A percentile compares a stretch with the other conserved stretches of the same genome.
These are phyloP conservation scores for Poeciliopsis prolifica DNA, from an alignment of 2,113 vertebrate species.

Conservation along the genomic window DNA sequence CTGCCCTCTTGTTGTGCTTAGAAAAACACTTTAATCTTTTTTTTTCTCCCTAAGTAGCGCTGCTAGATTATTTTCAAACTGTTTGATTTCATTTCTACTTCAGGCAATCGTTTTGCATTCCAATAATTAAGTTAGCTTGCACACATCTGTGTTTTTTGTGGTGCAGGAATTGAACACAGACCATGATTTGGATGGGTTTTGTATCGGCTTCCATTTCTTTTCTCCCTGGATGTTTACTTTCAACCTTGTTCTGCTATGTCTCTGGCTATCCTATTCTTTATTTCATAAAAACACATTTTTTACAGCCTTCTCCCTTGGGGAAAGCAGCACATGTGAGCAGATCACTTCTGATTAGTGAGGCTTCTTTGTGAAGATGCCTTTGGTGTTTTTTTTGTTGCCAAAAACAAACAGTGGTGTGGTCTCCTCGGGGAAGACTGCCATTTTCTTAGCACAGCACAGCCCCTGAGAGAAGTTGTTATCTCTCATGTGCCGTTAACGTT, in stretches of 20 bases:
- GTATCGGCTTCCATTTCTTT: conserved; percentile 6
- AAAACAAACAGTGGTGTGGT: conserved; percentile 74
- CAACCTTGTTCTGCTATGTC: conserved; percentile 37
- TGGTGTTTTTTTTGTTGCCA: conserved; percentile 48
- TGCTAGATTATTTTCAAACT: conserved; percentile 34
- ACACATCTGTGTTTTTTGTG: conserved; percentile 3
- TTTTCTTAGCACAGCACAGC: conserved; percentile 57
- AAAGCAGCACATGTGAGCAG: conserved; percentile 62
- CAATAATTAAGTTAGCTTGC: conserved; percentile 26
- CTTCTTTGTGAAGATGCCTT: conserved; percentile 62
- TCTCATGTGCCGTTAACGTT: conserved; percentile 66
- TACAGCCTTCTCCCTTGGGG: conserved; percentile 41
- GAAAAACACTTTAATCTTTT: conserved; percentile 28
- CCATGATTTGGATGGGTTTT: background rate
- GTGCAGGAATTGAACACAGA: conserved; percentile 6
- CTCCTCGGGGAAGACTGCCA: conserved; percentile 66
- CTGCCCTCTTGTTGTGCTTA: conserved; percentile 39
- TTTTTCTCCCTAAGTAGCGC: background rate
- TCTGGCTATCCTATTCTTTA: conserved; percentile 33
- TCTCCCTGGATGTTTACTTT: conserved; percentile 43
- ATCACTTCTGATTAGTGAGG: conserved; percentile 74
- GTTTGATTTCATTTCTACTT: conserved; percentile 36
- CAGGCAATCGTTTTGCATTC: conserved; percentile 29
- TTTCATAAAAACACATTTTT: background rate
- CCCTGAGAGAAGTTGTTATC: conserved; percentile 65